Percentiles rank a stretch among this genome's conserved stretches.
Evolutionary conservation across 2,113 vertebrate genomes (phyloP).

Genomic region (Telmatochromis sp.): DNA sequence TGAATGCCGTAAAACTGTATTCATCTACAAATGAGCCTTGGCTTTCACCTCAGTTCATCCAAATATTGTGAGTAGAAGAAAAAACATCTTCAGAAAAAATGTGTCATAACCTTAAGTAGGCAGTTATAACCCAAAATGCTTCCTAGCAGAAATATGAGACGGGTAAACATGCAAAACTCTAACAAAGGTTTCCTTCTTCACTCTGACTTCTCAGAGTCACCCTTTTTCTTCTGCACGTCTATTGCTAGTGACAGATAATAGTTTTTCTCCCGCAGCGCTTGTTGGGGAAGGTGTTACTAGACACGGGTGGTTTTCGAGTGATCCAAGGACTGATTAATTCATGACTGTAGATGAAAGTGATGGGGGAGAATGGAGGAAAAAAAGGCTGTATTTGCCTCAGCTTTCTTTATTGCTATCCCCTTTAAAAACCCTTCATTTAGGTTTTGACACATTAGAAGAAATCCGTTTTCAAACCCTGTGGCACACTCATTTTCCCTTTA

Average conservation of each 20-base stretch:
- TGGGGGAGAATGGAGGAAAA: background rate
- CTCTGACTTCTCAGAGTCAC: background rate
- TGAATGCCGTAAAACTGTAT: background rate
- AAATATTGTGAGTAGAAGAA: background rate
- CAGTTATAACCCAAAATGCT: background rate
- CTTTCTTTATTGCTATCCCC: background rate
- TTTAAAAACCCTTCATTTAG: background rate
- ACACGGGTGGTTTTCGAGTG: slow-evolving; percentile 13
- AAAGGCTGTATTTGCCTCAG: background rate
- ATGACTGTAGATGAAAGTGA: slow-evolving; percentile 1
- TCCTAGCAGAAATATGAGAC: background rate
- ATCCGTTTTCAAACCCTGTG: background rate
- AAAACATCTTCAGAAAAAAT: background rate
- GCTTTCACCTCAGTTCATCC: background rate
- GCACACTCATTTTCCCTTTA: background rate
- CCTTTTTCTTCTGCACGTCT: background rate
- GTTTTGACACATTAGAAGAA: background rate
- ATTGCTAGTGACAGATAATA: background rate
- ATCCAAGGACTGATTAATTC: slow-evolving; percentile 6
- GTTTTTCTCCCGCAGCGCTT: background rate
- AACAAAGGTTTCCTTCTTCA: background rate
- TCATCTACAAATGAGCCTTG: background rate
- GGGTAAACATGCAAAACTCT: background rate
- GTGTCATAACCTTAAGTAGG: background rate
- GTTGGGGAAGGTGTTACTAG: background rate